Evolutionary conservation across 1,140 invertebrate species (phyloP), one percentile per base, ranked within the genome.

Genomic region (Microplitis demolitor): DNA sequence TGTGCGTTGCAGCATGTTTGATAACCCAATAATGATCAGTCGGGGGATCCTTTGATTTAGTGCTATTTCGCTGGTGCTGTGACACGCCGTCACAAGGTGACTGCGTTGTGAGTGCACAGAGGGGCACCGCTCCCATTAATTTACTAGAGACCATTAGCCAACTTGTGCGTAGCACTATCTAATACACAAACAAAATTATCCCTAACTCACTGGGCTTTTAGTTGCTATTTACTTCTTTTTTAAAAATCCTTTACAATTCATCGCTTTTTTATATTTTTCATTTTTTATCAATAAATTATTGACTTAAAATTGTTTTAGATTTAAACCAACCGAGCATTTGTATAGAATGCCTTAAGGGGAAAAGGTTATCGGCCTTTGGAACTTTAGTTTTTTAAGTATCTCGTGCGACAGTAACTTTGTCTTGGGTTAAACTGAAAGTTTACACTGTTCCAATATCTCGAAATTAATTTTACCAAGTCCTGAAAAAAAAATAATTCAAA

Each of bases 11-110:
- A 68, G 50, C 58, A 73, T 73, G 71, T 66, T 71, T 76, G 66
- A 76, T 76, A 76, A 76, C 69, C 71, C 69, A 76, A 76, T 76
- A 76, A 76, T 69, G 66, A 72, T 60, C 50, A 45, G 54, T 24
- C 58, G 66, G 72, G 60, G 64, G 68, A 45, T 50, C 64, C 75
- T 74, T 66, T 76, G 72, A 74, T 74, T 74, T 71, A 76, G 64
- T 74, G 60, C 51, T 64, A 71, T 76, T 74, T 71, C 68, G 58
- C 14, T 58, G 37, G 1, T 39, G 67, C 66, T 69, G 58, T 61
- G 56, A 53, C 58, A 61, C 64, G 35, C 24, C 69, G 66, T n/a
- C 39, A 50, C 50, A 35, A 31, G 50, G 50, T 58, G 66, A 39
- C 72, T 64, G 6, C 69, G 54, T 64, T 50, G 69, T 54, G 50